Evolutionary conservation across 2,113 vertebrate genomes (phyloP), one percentile per base, ranked within the genome.

Genomic region (Trematocara stigmaticum): DNA sequence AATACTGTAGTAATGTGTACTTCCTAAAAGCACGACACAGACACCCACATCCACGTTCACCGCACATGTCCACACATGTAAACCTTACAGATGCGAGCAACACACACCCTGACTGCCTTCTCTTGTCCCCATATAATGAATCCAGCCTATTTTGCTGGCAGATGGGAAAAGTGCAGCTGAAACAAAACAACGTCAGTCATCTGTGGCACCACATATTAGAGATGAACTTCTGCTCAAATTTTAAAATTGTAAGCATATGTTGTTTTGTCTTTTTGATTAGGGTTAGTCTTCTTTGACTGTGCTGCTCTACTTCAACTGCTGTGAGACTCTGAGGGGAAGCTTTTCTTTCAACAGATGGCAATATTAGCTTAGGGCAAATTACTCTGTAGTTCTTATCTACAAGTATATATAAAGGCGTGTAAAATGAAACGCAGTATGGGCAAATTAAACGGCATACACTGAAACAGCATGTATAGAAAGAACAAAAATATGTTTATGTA

Each of bases 171-270:
- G 93, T 80, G 56, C 93, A 95, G 92, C 94, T 95, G 94, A 96
- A 96, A 92, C 96, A 92, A 95, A 95, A 94, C 90, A 94, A 95
- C 95, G 97, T 97, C 96, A 97, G 95, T 97, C 97, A 97, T 94
- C 94, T 95, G 95, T 96, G 94, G 91, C 91, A 93, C 91, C 69
- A 87, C 92, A 93, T 93, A 96, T 94, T 94, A 95, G 93, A 94
- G 93, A 92, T 88, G 83, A 96, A 95, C 94, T 89, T 87, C 91
- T 94, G 91, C 87, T 94, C 87, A 87, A 87, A 94, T 93, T 95
- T 90, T 88, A 89, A 87, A 93, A 94, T 78, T 84, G 87, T 87
- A 88, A 95, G 87, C 96, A 96, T 97, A 95, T 96, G 96, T 94
- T 95, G 95, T 95, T 95, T 95, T 92, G 91, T 94, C 85, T 92